Base-by-base conservation (phyloP, 1,140 invertebrate genomes). In the Saccostrea glomerata region DNA sequence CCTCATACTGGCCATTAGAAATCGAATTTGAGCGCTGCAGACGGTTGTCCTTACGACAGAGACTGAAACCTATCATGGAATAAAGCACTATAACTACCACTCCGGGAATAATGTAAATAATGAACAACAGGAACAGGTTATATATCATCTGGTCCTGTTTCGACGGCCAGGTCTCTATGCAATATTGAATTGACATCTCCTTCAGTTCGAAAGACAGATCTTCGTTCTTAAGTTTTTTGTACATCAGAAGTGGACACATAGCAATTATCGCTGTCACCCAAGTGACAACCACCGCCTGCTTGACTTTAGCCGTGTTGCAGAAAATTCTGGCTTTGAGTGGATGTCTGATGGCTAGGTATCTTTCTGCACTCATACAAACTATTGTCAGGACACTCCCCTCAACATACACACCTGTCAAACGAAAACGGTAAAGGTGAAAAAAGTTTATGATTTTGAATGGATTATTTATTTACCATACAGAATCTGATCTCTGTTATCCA, bases 21-120 rank as follows among this genome's bases (percentile, higher is more conserved):
- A 84, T 83, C 5, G 92, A 93, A 82, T 91, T 91, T 73, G 93
- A 91, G 36, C 92, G 77, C 36, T 91, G 86, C 17, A 94, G 85
- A 9, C 63, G 83, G 60, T 82, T 66, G 90, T 96, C 96, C 82
- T 96, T 96, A 2, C 96, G 96, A 93, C 97, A 97, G 17, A 97
- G 94, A 23, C 96, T 96, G 58, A 96, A 95, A 0, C 97, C 97
- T 96, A 97, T 97, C 92, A 97, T 94, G 0, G 96, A 96, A 93
- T 97, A 97, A 0, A 97, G 96, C 40, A 97, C 95, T 84, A 97
- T 96, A 54, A 97, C 96, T 87, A 96, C 95, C n/a, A 86, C 87
- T n/a, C 97, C 97, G 7, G 97, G 97, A 86, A 97, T 95, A 11
- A 96, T 96, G 92, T 97, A 97, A 58, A 97, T 97, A 56, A 97